Evolutionary conservation across 2,113 vertebrate genomes (phyloP), one percentile per base, ranked within the genome.

Genomic region (Oryzias celebensis): DNA sequence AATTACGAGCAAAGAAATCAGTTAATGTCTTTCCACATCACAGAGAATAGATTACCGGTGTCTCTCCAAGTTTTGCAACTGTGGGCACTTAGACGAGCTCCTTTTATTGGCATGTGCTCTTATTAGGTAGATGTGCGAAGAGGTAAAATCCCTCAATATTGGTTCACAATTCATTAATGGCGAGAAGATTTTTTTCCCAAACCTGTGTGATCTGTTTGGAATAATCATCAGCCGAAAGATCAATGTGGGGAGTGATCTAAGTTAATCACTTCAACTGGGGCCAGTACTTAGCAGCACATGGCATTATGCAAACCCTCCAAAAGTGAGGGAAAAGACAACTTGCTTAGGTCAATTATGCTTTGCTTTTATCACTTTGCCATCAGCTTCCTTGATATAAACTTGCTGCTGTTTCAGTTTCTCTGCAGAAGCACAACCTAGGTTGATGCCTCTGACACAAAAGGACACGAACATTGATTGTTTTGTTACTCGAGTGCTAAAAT

Each of bases 1-100:
- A 88, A 84, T 87, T 80, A 82, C 72, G 20, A 22, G 63, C 56
- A 53, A 36, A 53, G 68, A 86, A 87, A 86, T 79, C 74, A 73
- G 72, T 75, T 78, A 49, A 73, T 62, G 57, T 67, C 63, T 62
- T 31, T 62, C 73, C 56, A 78, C 36, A 73, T 83, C 69, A 65
- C 74, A 80, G 71, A 49, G 55, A 81, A 66, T 59, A 54, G 65
- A 77, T 78, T 71, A 62, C 36, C 28, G n/a, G 52, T 70, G 76
- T 77, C 66, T 68, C 58, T 79, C 45, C 24, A 78, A 50, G 56
- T 82, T 69, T 73, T 58, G 62, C 51, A 72, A 75, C 59, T 4
- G 16, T 4, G 7, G 8, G 14, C 36, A 64, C 51, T 85, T 60
- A 51, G 68, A 68, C 45, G 48, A 58, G 81, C 50, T 55, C 65